Base-by-base conservation (phyloP, 2,113 vertebrate genomes). In the Meles meles region DNA sequence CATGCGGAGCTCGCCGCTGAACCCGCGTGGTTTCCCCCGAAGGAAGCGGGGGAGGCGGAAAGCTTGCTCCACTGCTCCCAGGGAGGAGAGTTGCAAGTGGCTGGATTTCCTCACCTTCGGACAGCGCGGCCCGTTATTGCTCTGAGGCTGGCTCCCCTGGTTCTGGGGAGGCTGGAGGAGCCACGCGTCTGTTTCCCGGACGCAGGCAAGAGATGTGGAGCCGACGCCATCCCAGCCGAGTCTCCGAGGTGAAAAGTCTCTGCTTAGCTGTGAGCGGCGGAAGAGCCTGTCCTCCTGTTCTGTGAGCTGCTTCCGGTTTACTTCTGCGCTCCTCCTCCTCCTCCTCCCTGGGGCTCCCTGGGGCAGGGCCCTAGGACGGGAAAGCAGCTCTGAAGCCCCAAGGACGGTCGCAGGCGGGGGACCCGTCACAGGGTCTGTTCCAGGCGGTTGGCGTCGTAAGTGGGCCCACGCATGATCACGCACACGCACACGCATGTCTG, bases 161-260 rank as follows among this genome's bases (percentile, higher is more conserved):
- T 5, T 80, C 55, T 1, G 29, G 44, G 10, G 27, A 21, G 21
- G 55, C 2, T 52, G 4, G 34, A 1, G 21, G 65, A 67, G 52
- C 39, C 14, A 8, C 3, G 37, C 1, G 2, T 3, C 7, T 34
- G n/a, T 18, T 23, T 67, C 17, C 59, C 3, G 27, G 44, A 14
- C 0, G 1, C 15, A 37, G 59, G 67, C 2, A 2, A 6, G 5
- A 55, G 42, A 1, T 25, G n/a, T 63, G 71, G 39, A 31, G 10
- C 5, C 8, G 3, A 14, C 1, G 4, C 8, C 27, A 0, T 3
- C 1, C 0, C 10, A 1, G 42, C 18, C 3, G 1, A n/a, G 67
- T 3, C 4, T 10, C 34, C 11, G 1, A 6, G 23, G 25, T 2
- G 12, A n/a, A 34, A 4, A 14, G 37, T 31, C 10, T 39, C 29